Evolutionary conservation across 2,797 vertebrate genomes (phyloP).

Genomic region (Dendrocincla fuliginosa): DNA sequence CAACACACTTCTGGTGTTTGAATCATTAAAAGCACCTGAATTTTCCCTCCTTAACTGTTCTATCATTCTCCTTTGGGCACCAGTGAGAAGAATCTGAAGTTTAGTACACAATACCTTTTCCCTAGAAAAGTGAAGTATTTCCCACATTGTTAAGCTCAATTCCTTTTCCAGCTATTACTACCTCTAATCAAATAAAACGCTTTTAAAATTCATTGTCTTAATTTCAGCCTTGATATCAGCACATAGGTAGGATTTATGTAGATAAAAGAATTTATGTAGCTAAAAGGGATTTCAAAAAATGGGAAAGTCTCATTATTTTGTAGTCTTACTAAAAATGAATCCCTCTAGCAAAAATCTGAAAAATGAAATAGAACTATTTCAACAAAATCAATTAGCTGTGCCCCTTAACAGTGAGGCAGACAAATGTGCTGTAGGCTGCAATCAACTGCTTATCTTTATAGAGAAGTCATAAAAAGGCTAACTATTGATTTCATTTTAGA

Average conservation of each 20-base stretch:
- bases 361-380: not conserved
- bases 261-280: not conserved
- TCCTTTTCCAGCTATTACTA: not conserved
- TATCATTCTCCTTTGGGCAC: not conserved
- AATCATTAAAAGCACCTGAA: not conserved
- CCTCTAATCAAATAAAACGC: not conserved
- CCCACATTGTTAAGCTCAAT: not conserved
- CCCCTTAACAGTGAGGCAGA: not conserved
- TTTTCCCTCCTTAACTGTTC: not conserved
- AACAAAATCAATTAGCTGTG: not conserved
- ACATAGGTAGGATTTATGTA: not conserved
- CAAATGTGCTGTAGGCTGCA: not conserved
- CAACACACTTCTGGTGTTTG: not conserved
- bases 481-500: not conserved
- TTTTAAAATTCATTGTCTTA: not conserved
- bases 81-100: not conserved
- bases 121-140: not conserved
- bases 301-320: not conserved
- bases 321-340: not conserved
- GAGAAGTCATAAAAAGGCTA: not conserved
- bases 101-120: not conserved
- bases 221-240: not conserved
- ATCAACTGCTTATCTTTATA: not conserved
- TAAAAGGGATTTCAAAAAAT: not conserved
- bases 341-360: not conserved